Evolutionary conservation across 2,113 vertebrate species (phyloP), one percentile per base, ranked within the genome.

Genomic region (Pseudorasbora parva): DNA sequence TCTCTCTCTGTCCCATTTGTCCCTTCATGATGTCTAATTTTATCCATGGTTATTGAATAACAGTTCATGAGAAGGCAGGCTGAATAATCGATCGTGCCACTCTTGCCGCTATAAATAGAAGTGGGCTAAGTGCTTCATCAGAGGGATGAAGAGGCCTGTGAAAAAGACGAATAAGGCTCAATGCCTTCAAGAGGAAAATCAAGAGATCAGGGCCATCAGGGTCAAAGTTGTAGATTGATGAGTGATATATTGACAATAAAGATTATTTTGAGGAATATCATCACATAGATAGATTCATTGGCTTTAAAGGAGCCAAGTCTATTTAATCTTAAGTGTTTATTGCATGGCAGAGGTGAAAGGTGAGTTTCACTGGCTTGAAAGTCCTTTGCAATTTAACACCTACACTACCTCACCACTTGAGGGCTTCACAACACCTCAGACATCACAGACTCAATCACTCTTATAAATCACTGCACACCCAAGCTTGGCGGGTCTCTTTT

Each of bases 11-110:
- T 79, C 41, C 37, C 76, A 49, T 23, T 71, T 72, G 76, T 62
- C 83, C 75, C 64, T 19, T 71, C 64, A 19, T 79, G 25, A 82
- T 33, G 59, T 84, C 74, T 82, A 85, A 79, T 87, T 85, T 79
- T 74, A 84, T 85, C 83, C 64, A 19, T 78, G 57, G 80, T 83
- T 82, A 87, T 83, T 85, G 72, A 85, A 82, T 85, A 87, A 80
- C 59, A 80, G 56, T 68, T 79, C 75, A 62, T 62, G 56, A 79
- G 80, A 83, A 82, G 77, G 57, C 71, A 75, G 56, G 54, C 51
- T 87, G 83, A 78, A 76, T 82, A 87, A 87, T 87, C 64, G 64
- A 84, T 82, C 56, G n/a, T 81, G 78, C 59, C 72, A 33, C 73
- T 81, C 25, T 56, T 33, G 56, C 27, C 15, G 21, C 77, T 87